Evolutionary conservation across 2,113 vertebrate species (phyloP).

Genomic region (Mungos mungo): DNA sequence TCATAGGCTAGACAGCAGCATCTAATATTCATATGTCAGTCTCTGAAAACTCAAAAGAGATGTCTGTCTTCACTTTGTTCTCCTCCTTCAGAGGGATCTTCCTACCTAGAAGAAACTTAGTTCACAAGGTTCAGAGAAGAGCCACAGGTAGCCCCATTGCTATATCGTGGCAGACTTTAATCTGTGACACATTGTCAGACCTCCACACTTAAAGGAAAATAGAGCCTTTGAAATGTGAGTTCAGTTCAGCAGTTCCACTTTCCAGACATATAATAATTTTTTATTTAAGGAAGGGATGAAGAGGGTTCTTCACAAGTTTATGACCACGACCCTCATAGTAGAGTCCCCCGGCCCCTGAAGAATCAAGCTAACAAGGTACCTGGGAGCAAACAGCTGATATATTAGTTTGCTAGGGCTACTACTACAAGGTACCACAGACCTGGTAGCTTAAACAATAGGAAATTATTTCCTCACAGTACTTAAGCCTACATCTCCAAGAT

Average conservation of each 20-base stretch:
- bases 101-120: neutral
- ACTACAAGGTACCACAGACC: neutral
- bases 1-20: neutral
- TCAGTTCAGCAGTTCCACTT: neutral
- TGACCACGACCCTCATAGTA: neutral
- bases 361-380: neutral
- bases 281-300: neutral
- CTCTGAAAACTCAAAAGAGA: constrained; percentile 34
- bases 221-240: neutral
- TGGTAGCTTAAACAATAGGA: neutral
- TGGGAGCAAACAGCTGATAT: neutral
- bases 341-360: neutral
- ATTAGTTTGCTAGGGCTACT: neutral
- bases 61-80: neutral
- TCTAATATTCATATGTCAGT: neutral
- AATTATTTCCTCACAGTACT: neutral
- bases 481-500: neutral
- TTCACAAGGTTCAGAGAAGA: neutral
- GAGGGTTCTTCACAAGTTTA: neutral
- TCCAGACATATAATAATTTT: neutral
- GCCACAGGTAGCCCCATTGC: neutral
- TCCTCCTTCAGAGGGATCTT: neutral
- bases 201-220: neutral
- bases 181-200: constrained; percentile 33
- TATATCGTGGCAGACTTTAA: neutral